phyloP scores from a whole-genome alignment of 2,888 invertebrate genomes.

The Siphonodentalium dalli region DNA sequence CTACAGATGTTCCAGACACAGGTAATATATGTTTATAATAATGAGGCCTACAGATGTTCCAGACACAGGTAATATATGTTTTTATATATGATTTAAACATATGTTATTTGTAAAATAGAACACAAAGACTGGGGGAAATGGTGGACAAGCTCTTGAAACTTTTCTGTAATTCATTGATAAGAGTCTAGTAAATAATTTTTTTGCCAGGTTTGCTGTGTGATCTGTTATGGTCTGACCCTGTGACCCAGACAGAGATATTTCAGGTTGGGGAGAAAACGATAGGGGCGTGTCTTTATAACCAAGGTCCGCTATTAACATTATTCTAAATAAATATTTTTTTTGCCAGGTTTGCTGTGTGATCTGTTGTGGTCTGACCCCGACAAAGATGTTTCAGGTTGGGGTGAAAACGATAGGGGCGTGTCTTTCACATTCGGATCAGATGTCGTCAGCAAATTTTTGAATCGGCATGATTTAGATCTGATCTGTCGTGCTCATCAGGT shows the following conservation, averaged over 20 bases:
- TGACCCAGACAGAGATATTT: constrained; percentile 73
- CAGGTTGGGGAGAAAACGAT: constrained; percentile 96
- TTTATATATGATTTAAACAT: no score
- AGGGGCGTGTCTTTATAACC: constrained; percentile 98
- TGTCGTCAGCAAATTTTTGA: constrained; percentile 85
- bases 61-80: no score
- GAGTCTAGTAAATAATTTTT: not conserved
- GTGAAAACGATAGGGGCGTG: constrained; percentile 97
- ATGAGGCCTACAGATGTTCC: no score
- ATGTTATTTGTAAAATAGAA: no score
- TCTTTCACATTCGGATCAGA: constrained; percentile 98
- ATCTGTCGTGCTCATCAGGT: constrained; percentile 98
- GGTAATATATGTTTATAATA: no score
- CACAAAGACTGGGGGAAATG: no score
- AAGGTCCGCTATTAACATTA: no score
- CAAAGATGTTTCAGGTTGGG: constrained; percentile 84
- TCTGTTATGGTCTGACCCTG: constrained; percentile 92
- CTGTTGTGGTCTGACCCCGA: constrained; percentile 87
- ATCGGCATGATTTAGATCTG: constrained; percentile 94
- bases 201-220: constrained; percentile 89
- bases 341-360: constrained; percentile 90
- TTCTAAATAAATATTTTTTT: not conserved
- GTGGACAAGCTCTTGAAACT: no score
- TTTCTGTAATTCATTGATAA: no score
- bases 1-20: no score